Percentiles rank a stretch among this genome's conserved stretches.
Conservation (phyloP, 2,113 vertebrate genomes). For the Pan troglodytes region NHGRI_mPanTro3-v2.1_pri NC_072401.2:30764001-30764500, state of each 20-base stretch:
- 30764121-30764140: neutral
- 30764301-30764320: neutral
- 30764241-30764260: neutral
- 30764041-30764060: neutral
- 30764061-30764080: neutral
- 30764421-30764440: neutral
- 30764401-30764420: neutral
- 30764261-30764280: neutral
- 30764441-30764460: neutral
- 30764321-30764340: neutral
- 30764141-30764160: neutral
- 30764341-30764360: neutral
- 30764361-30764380: neutral
- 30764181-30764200: neutral
- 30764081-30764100: neutral
- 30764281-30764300: neutral
- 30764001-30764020: neutral
- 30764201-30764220: neutral
- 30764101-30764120: neutral
- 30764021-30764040: neutral
- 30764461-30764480: too few species aligned
- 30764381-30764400: neutral
- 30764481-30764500: too few species aligned
- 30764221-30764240: neutral
- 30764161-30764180: neutral